These are phyloP conservation scores for Siphlonurus alternatus DNA, from an alignment of 2,888 invertebrate genomes.

Conservation along the genomic window DNA sequence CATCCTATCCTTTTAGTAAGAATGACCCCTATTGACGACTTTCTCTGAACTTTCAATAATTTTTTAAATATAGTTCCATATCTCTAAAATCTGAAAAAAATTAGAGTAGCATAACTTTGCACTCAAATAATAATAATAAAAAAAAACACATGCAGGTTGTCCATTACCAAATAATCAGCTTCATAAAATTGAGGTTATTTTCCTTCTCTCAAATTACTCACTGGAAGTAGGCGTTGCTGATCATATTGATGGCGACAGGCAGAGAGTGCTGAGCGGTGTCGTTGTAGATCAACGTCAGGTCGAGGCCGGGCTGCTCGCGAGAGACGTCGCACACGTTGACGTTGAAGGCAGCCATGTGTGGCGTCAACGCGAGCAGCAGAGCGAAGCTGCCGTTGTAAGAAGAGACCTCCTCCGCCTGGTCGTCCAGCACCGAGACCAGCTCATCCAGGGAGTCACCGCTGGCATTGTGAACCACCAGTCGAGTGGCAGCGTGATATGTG, in stretches of 20 bases:
- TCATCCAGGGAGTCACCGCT: constrained; percentile 24
- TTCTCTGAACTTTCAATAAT: too few species aligned
- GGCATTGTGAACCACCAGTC: constrained; percentile 43
- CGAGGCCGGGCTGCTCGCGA: constrained; percentile 29
- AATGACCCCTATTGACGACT: too few species aligned
- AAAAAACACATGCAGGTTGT: too few species aligned
- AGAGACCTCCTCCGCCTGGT: constrained; percentile 24
- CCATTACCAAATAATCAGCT: too few species aligned
- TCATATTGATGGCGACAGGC: constrained; percentile 53
- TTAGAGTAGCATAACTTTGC: too few species aligned
- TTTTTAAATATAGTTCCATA: too few species aligned
- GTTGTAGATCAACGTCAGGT: constrained; percentile 51
- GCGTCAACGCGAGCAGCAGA: constrained; percentile 40
- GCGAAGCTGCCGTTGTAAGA: constrained; percentile 50
- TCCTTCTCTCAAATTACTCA: too few species aligned
- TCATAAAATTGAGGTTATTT: too few species aligned
- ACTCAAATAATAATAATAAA: too few species aligned
- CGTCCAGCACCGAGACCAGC: constrained; percentile 22
- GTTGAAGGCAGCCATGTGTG: constrained; percentile 49
- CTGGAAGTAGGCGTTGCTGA: constrained; percentile 54
- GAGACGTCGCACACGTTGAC: constrained; percentile 31
- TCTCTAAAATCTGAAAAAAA: too few species aligned
- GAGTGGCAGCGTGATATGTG: constrained; percentile 40
- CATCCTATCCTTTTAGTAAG: too few species aligned
- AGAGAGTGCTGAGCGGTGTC: constrained; percentile 64